Percentiles rank a stretch among this genome's conserved stretches.
These are phyloP conservation scores for Dasypogon diadema DNA, from an alignment of 2,888 invertebrate species.

Conservation along the genomic window DNA sequence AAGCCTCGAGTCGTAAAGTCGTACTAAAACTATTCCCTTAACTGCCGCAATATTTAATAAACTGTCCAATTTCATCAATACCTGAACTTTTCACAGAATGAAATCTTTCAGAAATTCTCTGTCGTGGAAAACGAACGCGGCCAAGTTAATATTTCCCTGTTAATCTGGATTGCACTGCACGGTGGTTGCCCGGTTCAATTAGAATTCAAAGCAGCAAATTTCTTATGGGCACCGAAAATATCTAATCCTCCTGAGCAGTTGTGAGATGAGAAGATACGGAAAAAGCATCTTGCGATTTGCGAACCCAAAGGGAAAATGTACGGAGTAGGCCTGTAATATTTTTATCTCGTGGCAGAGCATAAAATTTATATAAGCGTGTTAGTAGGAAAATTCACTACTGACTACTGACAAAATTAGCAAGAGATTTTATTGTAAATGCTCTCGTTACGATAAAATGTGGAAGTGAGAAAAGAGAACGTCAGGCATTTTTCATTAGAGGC, in stretches of 20 bases:
- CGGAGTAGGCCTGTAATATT: conserved; percentile 23
- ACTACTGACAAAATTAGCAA: conserved; percentile 32
- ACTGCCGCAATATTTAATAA: no score
- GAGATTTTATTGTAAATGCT: conserved; percentile 36
- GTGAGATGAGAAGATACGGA: not conserved
- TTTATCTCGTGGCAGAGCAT: conserved; percentile 20
- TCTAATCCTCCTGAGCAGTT: not conserved
- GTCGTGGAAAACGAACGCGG: not conserved
- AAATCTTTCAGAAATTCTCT: not conserved
- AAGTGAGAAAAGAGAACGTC: conserved; percentile 20
- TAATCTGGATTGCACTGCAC: conserved; percentile 1
- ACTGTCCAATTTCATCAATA: not conserved
- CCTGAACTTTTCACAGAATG: not conserved
- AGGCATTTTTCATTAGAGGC: conserved; percentile 37
- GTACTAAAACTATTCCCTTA: no score
- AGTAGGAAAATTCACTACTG: conserved; percentile 26
- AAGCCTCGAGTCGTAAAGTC: no score
- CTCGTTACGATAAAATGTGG: conserved; percentile 6
- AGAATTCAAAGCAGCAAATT: not conserved
- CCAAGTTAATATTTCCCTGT: conserved; percentile 1
- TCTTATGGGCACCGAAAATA: conserved; percentile 19
- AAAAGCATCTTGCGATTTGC: not conserved
- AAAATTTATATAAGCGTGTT: conserved; percentile 15
- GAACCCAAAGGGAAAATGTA: conserved; percentile 6
- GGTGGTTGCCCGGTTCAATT: no score